phyloP scores from a whole-genome alignment of 2,113 vertebrate genomes.

The Leuciscus idus region DNA sequence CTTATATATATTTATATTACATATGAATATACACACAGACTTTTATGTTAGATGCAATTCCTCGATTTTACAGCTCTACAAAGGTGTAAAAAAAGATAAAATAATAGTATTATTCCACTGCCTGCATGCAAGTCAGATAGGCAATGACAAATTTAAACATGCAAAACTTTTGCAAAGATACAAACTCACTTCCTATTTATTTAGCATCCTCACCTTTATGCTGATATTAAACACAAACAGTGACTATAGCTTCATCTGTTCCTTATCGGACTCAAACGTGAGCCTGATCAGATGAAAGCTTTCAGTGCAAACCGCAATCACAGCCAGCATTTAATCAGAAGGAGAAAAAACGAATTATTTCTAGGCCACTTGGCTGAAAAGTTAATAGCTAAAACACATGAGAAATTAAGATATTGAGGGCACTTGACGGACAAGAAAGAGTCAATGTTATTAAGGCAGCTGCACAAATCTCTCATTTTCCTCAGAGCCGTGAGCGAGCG shows the following conservation, averaged over 20 bases:
- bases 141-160: not conserved
- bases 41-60: too few species aligned
- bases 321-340: not conserved
- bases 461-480: not conserved
- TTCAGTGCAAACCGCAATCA: not conserved
- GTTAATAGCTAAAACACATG: too few species aligned
- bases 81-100: too few species aligned
- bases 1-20: too few species aligned
- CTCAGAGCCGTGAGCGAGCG: not conserved
- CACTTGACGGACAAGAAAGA: not conserved
- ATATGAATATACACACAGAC: too few species aligned
- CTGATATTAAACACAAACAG: not conserved
- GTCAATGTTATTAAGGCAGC: not conserved
- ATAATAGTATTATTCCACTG: too few species aligned
- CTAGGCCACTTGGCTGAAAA: not conserved
- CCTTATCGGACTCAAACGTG: not conserved
- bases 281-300: not conserved
- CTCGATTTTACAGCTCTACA: too few species aligned
- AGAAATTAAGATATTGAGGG: not conserved
- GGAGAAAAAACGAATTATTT: not conserved
- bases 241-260: not conserved
- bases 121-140: not conserved
- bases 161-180: not conserved
- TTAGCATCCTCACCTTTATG: not conserved
- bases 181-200: not conserved